Evolutionary conservation across 2,113 vertebrate species (phyloP), one percentile per base, ranked within the genome.

Genomic region (Reinhardtius hippoglossoides): DNA sequence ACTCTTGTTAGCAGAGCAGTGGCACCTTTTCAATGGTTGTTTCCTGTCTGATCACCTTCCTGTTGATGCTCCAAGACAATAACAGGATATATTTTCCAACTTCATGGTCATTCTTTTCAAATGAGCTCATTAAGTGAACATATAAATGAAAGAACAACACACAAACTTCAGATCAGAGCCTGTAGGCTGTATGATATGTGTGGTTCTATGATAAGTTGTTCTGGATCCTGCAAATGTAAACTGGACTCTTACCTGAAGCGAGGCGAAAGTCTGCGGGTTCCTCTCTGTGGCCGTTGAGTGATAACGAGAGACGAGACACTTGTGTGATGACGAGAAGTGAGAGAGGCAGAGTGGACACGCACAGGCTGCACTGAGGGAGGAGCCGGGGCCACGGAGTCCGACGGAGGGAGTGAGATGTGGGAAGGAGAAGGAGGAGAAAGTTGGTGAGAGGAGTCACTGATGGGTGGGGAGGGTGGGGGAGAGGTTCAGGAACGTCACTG

Each of bases 221-320:
- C 26, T 26, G 3, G 15, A 2, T 55, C 7, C 6, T 24, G 56
- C 2, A 35, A 56, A 58, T 12, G 21, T 23, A 42, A 78, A 24
- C 9, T 59, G 9, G 3, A 35, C 13, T 69, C 87, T 69, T 89
- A 92, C 93, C 92, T 91, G 83, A 0, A 0, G 12, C 40, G 58
- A 70, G 40, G 71, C 57, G 24, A 59, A 50, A 23, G 37, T 54
- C 59, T 44, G 74, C 5, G 64, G 21, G 58, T 13, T 15, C 20
- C 26, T 66, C 57, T 71, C 54, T 46, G 21, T 70, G 37, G 52
- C 10, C 31, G 44, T 61, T 59, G 13, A 40, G 21, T 65, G 24
- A 59, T 66, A 1, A 31, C 13, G 21, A 57, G 62, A 67, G 67
- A 67, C 27, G 48, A 21, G 56, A 70, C 71, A 69, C 78, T 81